Conservation (phyloP, 2,113 vertebrate genomes). For the Dromas ardeola region DNA sequence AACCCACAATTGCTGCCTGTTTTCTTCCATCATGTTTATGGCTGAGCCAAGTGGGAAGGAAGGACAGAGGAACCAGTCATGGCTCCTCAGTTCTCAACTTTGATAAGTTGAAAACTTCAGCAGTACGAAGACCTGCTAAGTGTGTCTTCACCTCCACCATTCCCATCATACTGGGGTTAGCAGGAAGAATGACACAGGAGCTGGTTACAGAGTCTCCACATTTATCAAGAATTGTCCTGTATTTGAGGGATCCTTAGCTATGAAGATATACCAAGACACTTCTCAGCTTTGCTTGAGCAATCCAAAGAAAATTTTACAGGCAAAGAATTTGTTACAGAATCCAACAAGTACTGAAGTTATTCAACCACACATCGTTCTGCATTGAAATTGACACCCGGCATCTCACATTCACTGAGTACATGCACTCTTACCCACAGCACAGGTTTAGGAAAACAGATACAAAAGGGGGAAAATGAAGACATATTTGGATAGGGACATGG, state of each 20-base stretch:
- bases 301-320: neutral
- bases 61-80: neutral
- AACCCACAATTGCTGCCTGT: neutral
- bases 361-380: accelerated
- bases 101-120: neutral
- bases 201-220: neutral
- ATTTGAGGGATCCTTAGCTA: neutral
- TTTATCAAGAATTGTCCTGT: neutral
- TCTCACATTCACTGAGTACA: neutral
- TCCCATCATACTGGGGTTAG: neutral
- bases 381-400: neutral
- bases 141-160: neutral
- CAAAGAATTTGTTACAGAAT: neutral
- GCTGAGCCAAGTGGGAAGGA: neutral
- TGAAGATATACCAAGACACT: neutral
- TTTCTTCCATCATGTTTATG: neutral
- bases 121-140: neutral
- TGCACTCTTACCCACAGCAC: neutral
- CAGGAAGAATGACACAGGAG: neutral
- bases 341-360: neutral
- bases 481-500: neutral
- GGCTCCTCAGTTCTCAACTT: neutral
- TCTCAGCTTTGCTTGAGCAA: neutral
- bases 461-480: neutral
- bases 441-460: neutral